Percentiles rank a stretch among this genome's conserved stretches.
Conservation (phyloP, 2,797 vertebrate species). For the Malacoctenus gilli region DNA sequence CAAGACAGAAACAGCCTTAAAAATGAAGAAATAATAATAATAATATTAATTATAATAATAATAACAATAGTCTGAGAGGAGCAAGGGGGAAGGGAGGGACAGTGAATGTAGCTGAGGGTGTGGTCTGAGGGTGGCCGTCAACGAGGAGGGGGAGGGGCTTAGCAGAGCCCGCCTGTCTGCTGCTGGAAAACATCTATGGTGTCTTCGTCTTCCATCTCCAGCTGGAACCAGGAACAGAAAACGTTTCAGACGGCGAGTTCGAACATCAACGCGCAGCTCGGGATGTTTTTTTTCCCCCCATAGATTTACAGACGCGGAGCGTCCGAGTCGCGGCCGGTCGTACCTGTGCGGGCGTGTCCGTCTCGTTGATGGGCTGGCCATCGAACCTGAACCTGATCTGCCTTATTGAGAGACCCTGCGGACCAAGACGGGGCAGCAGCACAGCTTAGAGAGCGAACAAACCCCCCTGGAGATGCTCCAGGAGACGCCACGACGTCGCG, state of each 20-base stretch:
- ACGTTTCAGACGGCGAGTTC: not conserved
- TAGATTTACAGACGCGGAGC: no score
- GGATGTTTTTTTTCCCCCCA: no score
- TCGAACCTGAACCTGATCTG: conserved; percentile 97
- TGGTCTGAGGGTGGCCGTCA: conserved; percentile 73
- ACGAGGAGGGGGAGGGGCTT: conserved; percentile 67
- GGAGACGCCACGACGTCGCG: no score
- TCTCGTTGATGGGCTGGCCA: conserved; percentile 93
- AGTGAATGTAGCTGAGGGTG: conserved; percentile 74
- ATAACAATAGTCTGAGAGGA: conserved; percentile 64
- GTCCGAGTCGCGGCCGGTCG: no score
- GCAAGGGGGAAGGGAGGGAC: conserved; percentile 65
- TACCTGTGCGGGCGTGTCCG: conserved; percentile 96
- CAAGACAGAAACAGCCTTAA: conserved; percentile 58
- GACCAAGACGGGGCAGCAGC: conserved; percentile 2
- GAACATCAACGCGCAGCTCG: not conserved
- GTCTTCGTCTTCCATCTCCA: conserved; percentile 98
- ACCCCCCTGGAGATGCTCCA: not conserved
- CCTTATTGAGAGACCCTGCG: conserved; percentile 93
- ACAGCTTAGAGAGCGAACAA: no score
- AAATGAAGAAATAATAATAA: conserved; percentile 51
- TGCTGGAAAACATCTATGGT: conserved; percentile 97
- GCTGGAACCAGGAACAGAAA: conserved; percentile 68
- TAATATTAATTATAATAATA: conserved; percentile 53
- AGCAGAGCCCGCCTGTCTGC: conserved; percentile 91